Evolutionary conservation across 2,888 invertebrate genomes (phyloP).

Genomic region (Oxytorus armatus): DNA sequence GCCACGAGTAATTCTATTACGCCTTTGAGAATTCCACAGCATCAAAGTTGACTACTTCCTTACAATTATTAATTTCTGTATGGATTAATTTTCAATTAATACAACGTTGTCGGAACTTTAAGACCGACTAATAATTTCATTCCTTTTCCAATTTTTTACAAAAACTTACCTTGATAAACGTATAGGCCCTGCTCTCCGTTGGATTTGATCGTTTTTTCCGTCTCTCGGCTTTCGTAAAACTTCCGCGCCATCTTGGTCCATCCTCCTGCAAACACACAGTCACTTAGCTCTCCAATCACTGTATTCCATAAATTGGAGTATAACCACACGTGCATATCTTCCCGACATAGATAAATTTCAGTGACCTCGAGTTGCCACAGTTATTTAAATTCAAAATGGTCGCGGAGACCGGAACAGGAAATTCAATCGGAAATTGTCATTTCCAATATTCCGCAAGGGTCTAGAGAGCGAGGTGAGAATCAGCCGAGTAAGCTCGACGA

Average conservation of each 20-base stretch:
- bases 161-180: conserved; percentile 81
- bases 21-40: conserved; percentile 24
- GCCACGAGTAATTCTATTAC: conserved; percentile 21
- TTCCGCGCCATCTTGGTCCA: conserved; percentile 74
- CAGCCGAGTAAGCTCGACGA: not conserved
- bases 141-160: not conserved
- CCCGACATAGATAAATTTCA: not conserved
- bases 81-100: not conserved
- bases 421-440: not conserved
- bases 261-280: conserved; percentile 73
- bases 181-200: conserved; percentile 82
- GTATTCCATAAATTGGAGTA: conserved; percentile 9
- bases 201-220: conserved; percentile 75
- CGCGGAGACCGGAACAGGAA: not conserved
- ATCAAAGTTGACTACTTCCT: not conserved
- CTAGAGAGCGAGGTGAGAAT: not conserved
- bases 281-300: not conserved
- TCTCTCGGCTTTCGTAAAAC: conserved; percentile 67
- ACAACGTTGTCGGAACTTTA: too few species aligned
- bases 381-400: not conserved
- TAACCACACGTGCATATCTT: not conserved
- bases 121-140: too few species aligned
- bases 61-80: not conserved
- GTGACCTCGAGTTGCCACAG: not conserved
- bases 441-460: too few species aligned